Base-by-base conservation (phyloP, 30 jellyfish, hydroid and myxozoan genomes). In the Turritopsis rubra region DNA sequence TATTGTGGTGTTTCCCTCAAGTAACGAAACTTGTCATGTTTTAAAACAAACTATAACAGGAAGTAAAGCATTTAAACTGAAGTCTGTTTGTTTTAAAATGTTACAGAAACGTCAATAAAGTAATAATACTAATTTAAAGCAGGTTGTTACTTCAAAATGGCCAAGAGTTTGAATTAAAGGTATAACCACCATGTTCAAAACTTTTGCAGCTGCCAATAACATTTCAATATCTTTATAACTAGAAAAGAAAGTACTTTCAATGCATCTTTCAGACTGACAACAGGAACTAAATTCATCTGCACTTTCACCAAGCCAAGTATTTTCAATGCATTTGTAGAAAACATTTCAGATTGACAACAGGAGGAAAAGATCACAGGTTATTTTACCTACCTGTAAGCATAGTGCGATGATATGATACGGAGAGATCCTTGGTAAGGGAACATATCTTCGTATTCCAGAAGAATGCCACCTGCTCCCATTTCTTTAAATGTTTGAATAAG, bases 381-480 rank as follows among this genome's bases (percentile, higher is more conserved):
- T 5, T 41, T 41, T 41, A 41, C 25, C 0, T 16, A 74, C 80
- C 85, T 73, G 79, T 87, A 87, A 1, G 95, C 92, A 87, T 53
- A 53, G 18, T 21, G 75, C 17, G 83, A 68, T n/a, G 88, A 18
- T 52, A 87, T 28, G 20, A 24, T 53, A 17, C 70, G 65, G 17
- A 87, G 28, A 13, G n/a, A 20, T 8, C 92, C 92, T 22, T 25
- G 18, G 78, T 87, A 87, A 20, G 95, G 95, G 60, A 87, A 87
- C 95, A 87, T 87, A 29, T 87, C 95, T 75, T 87, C 95, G 74
- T 87, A 87, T 75, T 87, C 95, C 7, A 87, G 25, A 66, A 87
- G 75, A 22, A 87, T n/a, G 52, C 93, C 95, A 18, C 88, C 74
- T 22, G 95, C 95, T 8, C 95, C 95, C 30, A 82, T 52, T n/a